These are phyloP conservation scores for Hermodice carunculata DNA, from an alignment of 2,888 invertebrate genomes.

Conservation along the genomic window DNA sequence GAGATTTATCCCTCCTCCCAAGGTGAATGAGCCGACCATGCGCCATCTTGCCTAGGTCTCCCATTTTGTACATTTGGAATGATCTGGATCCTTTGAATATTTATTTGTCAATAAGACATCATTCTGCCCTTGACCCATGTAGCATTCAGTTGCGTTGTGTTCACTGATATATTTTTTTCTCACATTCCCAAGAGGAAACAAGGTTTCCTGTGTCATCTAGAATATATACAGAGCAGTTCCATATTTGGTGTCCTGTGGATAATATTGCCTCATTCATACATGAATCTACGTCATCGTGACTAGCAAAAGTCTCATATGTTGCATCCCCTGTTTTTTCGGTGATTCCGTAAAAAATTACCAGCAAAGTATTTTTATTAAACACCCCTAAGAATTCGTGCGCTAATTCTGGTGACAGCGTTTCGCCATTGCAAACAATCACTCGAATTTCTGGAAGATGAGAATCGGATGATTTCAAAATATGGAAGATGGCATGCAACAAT, in stretches of 20 bases:
- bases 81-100: too few species aligned
- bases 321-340: constrained; percentile 95
- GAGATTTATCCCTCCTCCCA: constrained; percentile 85
- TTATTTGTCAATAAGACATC: neutral
- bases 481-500: too few species aligned
- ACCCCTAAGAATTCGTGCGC: neutral
- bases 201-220: constrained; percentile 80
- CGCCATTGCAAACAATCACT: constrained; percentile 20
- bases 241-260: constrained; percentile 86
- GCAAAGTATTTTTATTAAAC: constrained; percentile 74
- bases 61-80: constrained; percentile 80
- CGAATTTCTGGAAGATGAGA: too few species aligned
- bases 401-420: constrained; percentile 2
- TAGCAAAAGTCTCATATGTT: constrained; percentile 80
- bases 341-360: constrained; percentile 92
- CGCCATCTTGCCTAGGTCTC: constrained; percentile 83
- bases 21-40: constrained; percentile 79
- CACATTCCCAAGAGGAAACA: constrained; percentile 79
- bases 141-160: constrained; percentile 83
- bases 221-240: constrained; percentile 85
- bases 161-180: constrained; percentile 89
- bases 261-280: constrained; percentile 74
- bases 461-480: too few species aligned
- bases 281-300: constrained; percentile 57
- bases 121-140: constrained; percentile 65